phyloP scores from a whole-genome alignment of 2,113 vertebrate genomes.

The Oreochromis spilurus region DNA sequence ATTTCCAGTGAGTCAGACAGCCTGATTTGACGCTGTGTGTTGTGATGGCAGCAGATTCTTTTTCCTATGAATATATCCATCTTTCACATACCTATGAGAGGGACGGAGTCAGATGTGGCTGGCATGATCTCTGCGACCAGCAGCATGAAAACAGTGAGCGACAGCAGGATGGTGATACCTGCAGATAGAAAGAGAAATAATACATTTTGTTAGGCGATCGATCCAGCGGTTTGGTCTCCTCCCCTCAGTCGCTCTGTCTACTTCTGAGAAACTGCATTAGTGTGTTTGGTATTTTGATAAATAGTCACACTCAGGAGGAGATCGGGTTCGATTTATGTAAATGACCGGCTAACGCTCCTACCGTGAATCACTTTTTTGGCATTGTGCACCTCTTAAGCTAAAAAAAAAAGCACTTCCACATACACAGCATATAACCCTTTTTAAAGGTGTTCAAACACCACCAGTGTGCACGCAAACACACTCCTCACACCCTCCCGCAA shows the following conservation, averaged over 20 bases:
- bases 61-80: neutral
- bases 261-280: neutral
- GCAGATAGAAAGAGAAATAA: neutral
- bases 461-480: neutral
- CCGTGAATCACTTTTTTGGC: conserved; percentile 14
- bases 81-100: conserved; percentile 67
- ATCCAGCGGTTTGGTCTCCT: neutral
- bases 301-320: conserved; percentile 12
- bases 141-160: conserved; percentile 73
- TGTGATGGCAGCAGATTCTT: neutral
- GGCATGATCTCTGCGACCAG: conserved; percentile 73
- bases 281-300: conserved; percentile 40
- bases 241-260: neutral
- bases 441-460: neutral
- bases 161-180: conserved; percentile 73
- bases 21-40: neutral
- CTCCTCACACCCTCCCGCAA: neutral
- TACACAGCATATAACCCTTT: neutral
- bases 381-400: neutral
- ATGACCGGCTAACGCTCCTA: neutral
- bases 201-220: neutral
- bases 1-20: neutral
- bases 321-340: conserved; percentile 51
- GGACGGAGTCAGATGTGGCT: conserved; percentile 74
- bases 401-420: neutral